Base-by-base conservation (phyloP, 2,113 vertebrate species). In the Rhinoptilus africanus region DNA sequence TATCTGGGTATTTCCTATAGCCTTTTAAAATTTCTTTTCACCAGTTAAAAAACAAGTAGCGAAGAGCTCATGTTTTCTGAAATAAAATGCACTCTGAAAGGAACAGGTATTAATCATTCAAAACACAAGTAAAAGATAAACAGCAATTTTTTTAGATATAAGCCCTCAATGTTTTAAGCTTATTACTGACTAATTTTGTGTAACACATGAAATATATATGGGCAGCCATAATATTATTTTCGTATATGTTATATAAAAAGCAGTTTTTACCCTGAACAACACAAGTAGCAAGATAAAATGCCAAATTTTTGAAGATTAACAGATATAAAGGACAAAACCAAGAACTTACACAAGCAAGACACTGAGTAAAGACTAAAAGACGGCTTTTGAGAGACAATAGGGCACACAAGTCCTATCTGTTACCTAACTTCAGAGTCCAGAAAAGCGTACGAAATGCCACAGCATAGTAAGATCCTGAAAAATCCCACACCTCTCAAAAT, bases 161-260 rank as follows among this genome's bases (percentile, higher is more conserved):
- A 92, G 24, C 19, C 5, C 4, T 37, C 67, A 32, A 26, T 20
- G 12, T 73, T 81, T 95, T 78, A 76, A 88, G 32, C n/a, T 39
- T 71, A 66, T 54, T 59, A 93, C n/a, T 30, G 8, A 6, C 45
- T 22, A 47, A 18, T 45, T 71, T 47, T 71, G 45, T 30, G 4
- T 48, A 76, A 76, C 9, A 64, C 12, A 37, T 17, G 0, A 69
- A 76, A 22, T 15, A 50, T 5, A 17, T 3, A 39, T 0, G 0
- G 32, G 26, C 4, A 88, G 43, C 13, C 17, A 50, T 1, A 0
- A 45, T 32, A 39, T 18, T 59, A 63, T 34, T 91, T 79, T 73
- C n/a, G 14, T 19, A 8, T 28, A 34, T 39, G 27, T 48, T 71
- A 71, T 56, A 62, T 48, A 77, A 71, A 69, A 74, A 81, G 23